Conservation (phyloP, 2,797 vertebrate species). For the Lithobates pipiens region DNA sequence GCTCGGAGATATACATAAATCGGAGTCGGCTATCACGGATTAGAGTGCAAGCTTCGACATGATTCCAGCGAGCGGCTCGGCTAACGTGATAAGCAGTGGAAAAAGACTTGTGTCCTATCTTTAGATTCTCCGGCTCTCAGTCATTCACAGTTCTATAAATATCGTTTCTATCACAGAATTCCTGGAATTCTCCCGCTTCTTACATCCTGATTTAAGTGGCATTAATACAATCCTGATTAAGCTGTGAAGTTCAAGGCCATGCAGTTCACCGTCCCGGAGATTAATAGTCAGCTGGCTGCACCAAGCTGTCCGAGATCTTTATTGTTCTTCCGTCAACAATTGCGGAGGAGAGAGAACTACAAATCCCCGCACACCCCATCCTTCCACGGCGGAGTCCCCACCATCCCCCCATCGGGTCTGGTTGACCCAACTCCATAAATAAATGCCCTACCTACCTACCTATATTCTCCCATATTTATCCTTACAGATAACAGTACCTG, state of each 20-base stretch:
- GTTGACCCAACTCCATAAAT: no score
- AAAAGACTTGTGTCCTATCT: constrained; percentile 79
- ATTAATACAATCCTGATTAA: constrained; percentile 81
- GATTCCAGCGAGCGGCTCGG: constrained; percentile 68
- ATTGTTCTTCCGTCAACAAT: constrained; percentile 73
- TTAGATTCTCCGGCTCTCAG: constrained; percentile 73
- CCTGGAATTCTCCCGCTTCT: constrained; percentile 87
- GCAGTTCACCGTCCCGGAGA: constrained; percentile 66
- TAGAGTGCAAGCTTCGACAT: constrained; percentile 66
- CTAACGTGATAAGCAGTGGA: constrained; percentile 79
- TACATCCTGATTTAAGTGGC: constrained; percentile 88
- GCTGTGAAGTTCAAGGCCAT: constrained; percentile 77
- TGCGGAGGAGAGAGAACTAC: no score
- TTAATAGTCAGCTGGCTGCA: constrained; percentile 83
- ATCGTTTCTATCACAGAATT: constrained; percentile 88
- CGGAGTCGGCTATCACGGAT: not conserved
- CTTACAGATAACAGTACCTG: no score
- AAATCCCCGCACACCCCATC: no score
- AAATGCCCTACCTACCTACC: no score
- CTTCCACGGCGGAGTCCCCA: no score
- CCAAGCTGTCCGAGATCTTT: constrained; percentile 67
- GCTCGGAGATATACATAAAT: not conserved
- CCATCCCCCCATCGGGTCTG: no score
- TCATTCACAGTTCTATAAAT: constrained; percentile 95
- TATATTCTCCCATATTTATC: no score